Base-by-base conservation (phyloP, 2,113 vertebrate genomes). In the Cebidichthys violaceus region DNA sequence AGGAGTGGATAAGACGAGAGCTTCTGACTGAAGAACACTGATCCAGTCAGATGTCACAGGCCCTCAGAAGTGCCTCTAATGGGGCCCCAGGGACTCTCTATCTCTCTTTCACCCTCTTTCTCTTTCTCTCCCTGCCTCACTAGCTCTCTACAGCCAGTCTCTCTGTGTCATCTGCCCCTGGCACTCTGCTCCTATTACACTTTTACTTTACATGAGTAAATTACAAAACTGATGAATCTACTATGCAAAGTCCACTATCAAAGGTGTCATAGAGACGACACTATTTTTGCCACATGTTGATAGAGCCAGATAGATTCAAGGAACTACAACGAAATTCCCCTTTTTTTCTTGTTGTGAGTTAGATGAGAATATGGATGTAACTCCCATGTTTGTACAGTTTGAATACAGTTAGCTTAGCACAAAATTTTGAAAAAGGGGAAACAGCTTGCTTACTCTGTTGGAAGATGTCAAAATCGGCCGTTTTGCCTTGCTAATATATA, bases 41-140 rank as follows among this genome's bases (percentile, higher is more conserved):
- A 94, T 94, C 94, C 90, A 94, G 93, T 94, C 94, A 94, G 90
- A 94, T 94, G 94, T 94, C 94, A 94, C 90, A 75, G 89, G 90
- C 90, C 88, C 90, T 93, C 90, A 94, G 92, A 93, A 94, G 90
- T 88, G 89, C 88, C 86, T 93, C 93, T 94, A 94, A 94, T 94
- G 91, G 93, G 93, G 78, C 94, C 88, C 92, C 70, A 27, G 93
- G 90, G 94, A 94, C 77, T 67, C 75, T 87, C 81, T 82, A 70
- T 88, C 87, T 87, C 87, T 88, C 71, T 71, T 86, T 90, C 88
- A 83, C 89, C 83, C 90, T 93, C 79, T 72, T 81, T 65, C 77
- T 82, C 71, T 77, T 75, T 88, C 77, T 85, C 73, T 80, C 75
- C 47, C 75, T 89, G 66, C 81, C 78, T 86, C 75, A 57, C 59